Base-by-base conservation (phyloP, 2,888 invertebrate species). In the Lymantria dispar region DNA sequence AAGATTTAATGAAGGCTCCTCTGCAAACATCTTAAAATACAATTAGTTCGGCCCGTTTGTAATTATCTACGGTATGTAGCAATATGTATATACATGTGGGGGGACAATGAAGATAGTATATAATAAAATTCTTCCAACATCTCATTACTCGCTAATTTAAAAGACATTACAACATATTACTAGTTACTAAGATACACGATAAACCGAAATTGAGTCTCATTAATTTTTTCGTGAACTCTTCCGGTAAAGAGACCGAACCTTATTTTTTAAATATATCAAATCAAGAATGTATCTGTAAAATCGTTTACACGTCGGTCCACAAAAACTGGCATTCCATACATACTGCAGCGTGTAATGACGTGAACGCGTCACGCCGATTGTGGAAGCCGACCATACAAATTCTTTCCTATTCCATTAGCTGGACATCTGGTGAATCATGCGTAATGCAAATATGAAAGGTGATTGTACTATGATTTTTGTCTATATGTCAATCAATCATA, bases 241-340 rank as follows among this genome's bases (percentile, higher is more conserved):
- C 52, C 56, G 50, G 43, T 49, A 43, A 55, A 39, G 49, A 46
- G 30, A 37, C 39, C 45, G 54, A 53, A 44, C 57, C 43, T 54
- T 47, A 54, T 68, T 66, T 70, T 70, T 79, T 75, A 49, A 68
- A 68, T 72, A 73, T 69, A 70, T 72, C 75, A 68, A 83, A 80
- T 80, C 70, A 64, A 74, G 81, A 81, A 84, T 79, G 82, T 72
- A 67, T 70, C 72, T 62, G 64, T 73, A 71, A 76, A 78, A 79
- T 79, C 78, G 72, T 76, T 78, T 76, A 76, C 71, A 64, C 56
- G 65, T 64, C 48, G 41, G 51, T 55, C 56, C 37, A 81, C 76
- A 87, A 88, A 87, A 87, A 84, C 60, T 57, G 58, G 68, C 82
- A 87, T 87, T 87, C 87, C 85, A 62, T 70, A 78, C 85, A 85